A percentile compares a stretch with the other conserved stretches of the same genome.
phyloP scores from a whole-genome alignment of 2,797 vertebrate genomes.

The Oryzias dopingdopingensis region DNA sequence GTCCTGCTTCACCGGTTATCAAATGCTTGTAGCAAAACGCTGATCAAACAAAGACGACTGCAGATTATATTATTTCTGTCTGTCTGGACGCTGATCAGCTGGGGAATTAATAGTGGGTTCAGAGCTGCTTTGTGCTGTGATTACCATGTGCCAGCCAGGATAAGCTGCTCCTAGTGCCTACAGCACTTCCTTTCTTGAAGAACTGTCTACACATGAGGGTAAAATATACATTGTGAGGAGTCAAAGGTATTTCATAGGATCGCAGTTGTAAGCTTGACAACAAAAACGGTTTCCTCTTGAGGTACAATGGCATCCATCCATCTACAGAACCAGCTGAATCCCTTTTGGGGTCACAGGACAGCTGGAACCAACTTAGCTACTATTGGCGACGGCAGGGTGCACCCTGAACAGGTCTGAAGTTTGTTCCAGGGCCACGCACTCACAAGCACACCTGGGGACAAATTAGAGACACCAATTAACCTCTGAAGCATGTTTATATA shows the following conservation, averaged over 20 bases:
- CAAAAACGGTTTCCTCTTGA: too few species aligned
- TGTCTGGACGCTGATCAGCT: constrained; percentile 38
- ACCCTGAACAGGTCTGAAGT: too few species aligned
- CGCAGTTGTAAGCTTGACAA: neutral
- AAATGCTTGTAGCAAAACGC: constrained; percentile 25
- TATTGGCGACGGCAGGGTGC: too few species aligned
- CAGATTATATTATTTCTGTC: constrained; percentile 46
- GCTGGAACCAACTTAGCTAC: too few species aligned
- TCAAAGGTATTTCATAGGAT: neutral
- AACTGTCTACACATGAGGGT: constrained; percentile 25
- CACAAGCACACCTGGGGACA: too few species aligned
- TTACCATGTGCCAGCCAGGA: constrained; percentile 34
- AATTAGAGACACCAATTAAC: too few species aligned
- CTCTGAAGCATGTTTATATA: too few species aligned
- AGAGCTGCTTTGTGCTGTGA: constrained; percentile 24
- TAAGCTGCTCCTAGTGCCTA: constrained; percentile 5
- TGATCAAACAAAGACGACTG: constrained; percentile 42
- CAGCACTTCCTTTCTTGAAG: constrained; percentile 21
- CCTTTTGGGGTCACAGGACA: too few species aligned
- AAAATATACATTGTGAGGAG: constrained; percentile 46
- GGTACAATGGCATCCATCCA: too few species aligned
- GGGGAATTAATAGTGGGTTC: constrained; percentile 46
- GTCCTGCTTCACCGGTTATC: constrained; percentile 27
- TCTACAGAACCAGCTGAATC: too few species aligned
- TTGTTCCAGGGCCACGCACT: too few species aligned